Base-by-base conservation (phyloP, 2,113 vertebrate species). In the Monarcha castaneiventris region DNA sequence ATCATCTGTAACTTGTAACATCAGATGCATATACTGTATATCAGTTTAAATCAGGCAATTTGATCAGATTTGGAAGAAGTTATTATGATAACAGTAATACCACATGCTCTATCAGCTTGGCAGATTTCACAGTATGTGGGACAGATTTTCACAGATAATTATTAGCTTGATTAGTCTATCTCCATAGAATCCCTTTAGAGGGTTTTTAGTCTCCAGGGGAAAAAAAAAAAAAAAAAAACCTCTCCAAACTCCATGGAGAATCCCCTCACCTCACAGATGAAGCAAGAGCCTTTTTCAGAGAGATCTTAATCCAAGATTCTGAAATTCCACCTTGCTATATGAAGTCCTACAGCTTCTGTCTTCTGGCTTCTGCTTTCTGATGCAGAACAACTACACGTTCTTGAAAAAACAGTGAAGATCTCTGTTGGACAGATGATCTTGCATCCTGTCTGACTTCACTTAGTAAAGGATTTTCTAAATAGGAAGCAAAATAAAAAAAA, bases 61-160 rank as follows among this genome's bases (percentile, higher is more conserved):
- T 83, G 54, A 85, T 89, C 62, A 94, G 78, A 85, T 95, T 87
- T 96, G 89, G 89, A 91, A 95, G 52, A 91, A 86, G 59, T 49
- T 90, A 12, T 59, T 33, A 56, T 87, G 74, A 46, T 93, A 95
- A 67, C 71, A 66, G 10, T 62, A 68, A 62, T 80, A 76, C 30
- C 52, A 43, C 67, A 82, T 87, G 22, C 41, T 87, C 44, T 87
- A 64, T 79, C 69, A 87, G 21, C 46, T 91, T 92, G 71, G 51
- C 62, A 90, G 37, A 79, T 76, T 89, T 91, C 55, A 85, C 43
- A 77, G 37, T 72, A 69, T n/a, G 3, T 86, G 63, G 46, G 58
- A 72, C 54, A 86, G 62, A 75, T 71, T 85, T 90, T 87, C 63
- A 69, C 29, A 69, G 58, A 46, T 75, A 75, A 49, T 76, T 87